Base-by-base conservation (phyloP, 2,797 vertebrate genomes). In the Sebastes wilsoni region DNA sequence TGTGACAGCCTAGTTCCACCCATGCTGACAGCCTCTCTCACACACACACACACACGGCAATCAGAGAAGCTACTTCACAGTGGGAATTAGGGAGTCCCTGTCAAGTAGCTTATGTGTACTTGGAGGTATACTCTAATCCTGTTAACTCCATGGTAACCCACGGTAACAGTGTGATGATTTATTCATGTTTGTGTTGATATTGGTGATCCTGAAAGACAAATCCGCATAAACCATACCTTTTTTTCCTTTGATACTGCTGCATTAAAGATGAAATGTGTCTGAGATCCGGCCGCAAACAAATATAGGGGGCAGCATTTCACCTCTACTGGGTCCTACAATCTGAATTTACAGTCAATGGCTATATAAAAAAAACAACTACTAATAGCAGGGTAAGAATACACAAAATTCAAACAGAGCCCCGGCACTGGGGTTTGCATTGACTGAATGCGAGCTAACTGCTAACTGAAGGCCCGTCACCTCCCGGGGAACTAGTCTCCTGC, bases 1-100 rank as follows among this genome's bases (percentile, higher is more conserved):
- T 83, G 71, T 81, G 89, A 87, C 86, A 90, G 87, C 79, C 81
- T 22, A 42, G 69, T 77, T 89, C 38, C 69, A 77, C 71, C 82
- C 42, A 66, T 42, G 62, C 22, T 27, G 62, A 66, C 62, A 66
- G 64, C 36, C 23, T 66, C 34, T 4, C 8, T 38, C 61, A 3
- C 20, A 22, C 73, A 79, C 67, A 79, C 67, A 70, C 59, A 61
- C 79, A 82, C 6, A 60, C 38, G 75, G 4, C 22, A 66, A 55
- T 66, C 66, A 91, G 64, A 2, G 34, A 9, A n/a, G 32, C 75
- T 68, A 46, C 59, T 72, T 56, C 10, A 67, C 79, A 75, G 80
- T 30, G 55, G 59, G 46, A 79, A 25, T 77, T 49, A 6, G 68
- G 66, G 75, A 78, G 76, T 71, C 64, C 55, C 71, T 42, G 32